A percentile compares a stretch with the other conserved stretches of the same genome.
Conservation (phyloP, 2,113 vertebrate genomes). For the Lethenteron reissneri region DNA sequence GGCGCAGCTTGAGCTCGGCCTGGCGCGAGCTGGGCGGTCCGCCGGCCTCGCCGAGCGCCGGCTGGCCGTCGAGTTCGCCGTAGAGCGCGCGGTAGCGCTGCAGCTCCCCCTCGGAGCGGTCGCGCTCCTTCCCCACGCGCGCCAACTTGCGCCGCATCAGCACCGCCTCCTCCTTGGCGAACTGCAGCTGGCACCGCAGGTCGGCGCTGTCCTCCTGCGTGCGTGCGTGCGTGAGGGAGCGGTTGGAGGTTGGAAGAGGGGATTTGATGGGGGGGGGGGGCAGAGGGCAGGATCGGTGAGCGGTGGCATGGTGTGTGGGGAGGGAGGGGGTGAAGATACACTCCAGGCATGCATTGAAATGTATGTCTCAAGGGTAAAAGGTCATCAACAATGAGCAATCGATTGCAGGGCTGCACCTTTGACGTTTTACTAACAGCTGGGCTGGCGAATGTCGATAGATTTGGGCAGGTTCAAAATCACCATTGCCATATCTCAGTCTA, state of each 20-base stretch:
- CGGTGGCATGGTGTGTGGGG: not conserved
- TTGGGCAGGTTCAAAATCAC: too few relatives aligned
- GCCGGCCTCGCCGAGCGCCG: constrained; percentile 43
- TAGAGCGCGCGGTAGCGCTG: constrained; percentile 85
- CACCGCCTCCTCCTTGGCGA: constrained; percentile 72
- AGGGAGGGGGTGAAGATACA: not conserved
- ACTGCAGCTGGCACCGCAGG: constrained; percentile 87
- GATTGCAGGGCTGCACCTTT: too few relatives aligned
- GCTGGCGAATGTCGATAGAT: too few relatives aligned
- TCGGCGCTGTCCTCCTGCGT: constrained; percentile 83
- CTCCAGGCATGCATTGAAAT: not conserved
- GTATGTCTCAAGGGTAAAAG: not conserved
- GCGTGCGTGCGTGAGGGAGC: too few relatives aligned
- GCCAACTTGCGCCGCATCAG: constrained; percentile 97
- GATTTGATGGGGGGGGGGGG: not conserved
- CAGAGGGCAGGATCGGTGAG: not conserved
- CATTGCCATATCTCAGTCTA: too few relatives aligned
- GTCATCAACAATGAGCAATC: too few relatives aligned
- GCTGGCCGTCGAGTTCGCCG: constrained; percentile 72
- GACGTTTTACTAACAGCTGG: too few relatives aligned
- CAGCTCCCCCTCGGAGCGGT: constrained; percentile 73
- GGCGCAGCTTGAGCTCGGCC: constrained; percentile 67
- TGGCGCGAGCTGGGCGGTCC: constrained; percentile 86
- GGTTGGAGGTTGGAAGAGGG: not conserved
- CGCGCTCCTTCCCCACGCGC: constrained; percentile 68